Evolutionary conservation across 2,888 invertebrate genomes (phyloP).

Genomic region (Tetramorium bicarinatum): DNA sequence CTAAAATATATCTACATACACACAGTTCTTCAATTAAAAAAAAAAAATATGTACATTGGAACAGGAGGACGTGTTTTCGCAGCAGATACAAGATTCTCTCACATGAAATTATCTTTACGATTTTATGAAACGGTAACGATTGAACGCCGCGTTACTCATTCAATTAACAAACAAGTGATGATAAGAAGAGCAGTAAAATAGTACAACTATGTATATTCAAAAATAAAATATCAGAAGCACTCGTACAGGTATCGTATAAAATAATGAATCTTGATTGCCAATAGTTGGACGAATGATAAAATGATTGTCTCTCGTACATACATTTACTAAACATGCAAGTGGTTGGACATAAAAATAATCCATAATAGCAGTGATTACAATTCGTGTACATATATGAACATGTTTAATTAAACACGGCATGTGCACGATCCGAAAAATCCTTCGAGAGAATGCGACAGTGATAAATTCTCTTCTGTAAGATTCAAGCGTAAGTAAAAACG

Average conservation of each 20-base stretch:
- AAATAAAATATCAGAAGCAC: background rate
- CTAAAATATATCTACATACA: conserved; percentile 21
- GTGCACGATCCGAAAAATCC: conserved; percentile 7
- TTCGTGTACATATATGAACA: background rate
- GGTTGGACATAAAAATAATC: background rate
- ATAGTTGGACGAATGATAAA: background rate
- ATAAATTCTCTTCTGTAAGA: background rate
- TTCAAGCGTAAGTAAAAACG: conserved; percentile 37
- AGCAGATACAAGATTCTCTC: conserved; percentile 28
- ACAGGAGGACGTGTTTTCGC: background rate
- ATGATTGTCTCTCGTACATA: background rate
- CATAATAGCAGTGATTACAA: background rate
- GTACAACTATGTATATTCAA: background rate
- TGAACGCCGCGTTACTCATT: background rate
- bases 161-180: background rate
- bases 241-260: background rate
- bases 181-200: background rate
- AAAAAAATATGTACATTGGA: conserved; percentile 32
- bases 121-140: background rate
- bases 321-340: conserved; percentile 1
- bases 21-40: background rate
- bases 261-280: background rate
- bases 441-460: background rate
- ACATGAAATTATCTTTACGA: conserved; percentile 1
- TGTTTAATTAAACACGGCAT: conserved; percentile 5